Base-by-base conservation (phyloP, 2,888 invertebrate species). In the Autographa gamma region DNA sequence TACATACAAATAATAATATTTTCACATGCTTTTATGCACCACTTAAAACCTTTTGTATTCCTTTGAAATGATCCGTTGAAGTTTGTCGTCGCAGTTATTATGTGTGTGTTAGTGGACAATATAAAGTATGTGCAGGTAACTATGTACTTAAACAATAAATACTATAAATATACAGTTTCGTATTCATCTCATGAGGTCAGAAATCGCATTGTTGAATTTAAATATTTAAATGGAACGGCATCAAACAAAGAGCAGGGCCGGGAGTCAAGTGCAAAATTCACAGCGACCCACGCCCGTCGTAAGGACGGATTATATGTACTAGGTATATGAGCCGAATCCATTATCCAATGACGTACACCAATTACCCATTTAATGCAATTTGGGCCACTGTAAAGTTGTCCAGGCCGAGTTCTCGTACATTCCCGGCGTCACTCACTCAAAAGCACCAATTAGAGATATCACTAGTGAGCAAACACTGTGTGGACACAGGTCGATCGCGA, bases 321-420 rank as follows among this genome's bases (percentile, higher is more conserved):
- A 91, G 91, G 90, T 89, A 92, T 90, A 93, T 90, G 91, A 92
- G 91, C 91, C 89, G 91, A 93, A 92, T 93, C 94, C 95, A 95
- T 95, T 95, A 95, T 95, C 91, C 95, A 95, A 95, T 95, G 95
- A 95, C 93, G 93, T 94, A 90, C 91, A 92, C 91, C 95, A 94
- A 95, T 95, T 95, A 95, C 95, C 95, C 94, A 95, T 95, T 95
- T 94, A 94, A 92, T 93, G 92, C 92, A 93, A 95, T 95, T 95
- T 91, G 95, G 95, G 94, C 86, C 95, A 95, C 95, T 89, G 92
- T 92, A 89, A 88, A 89, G 88, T 87, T 85, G 91, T 93, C 93
- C 93, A 90, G 89, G 86, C 88, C 87, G 88, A 85, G 85, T 88
- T 91, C 93, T 91, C 91, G 92, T 92, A 88, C 92, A 92, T 93